A percentile compares a stretch with the other conserved stretches of the same genome.
phyloP scores from a whole-genome alignment of 2,113 vertebrate genomes.

The Salvator merianae region DNA sequence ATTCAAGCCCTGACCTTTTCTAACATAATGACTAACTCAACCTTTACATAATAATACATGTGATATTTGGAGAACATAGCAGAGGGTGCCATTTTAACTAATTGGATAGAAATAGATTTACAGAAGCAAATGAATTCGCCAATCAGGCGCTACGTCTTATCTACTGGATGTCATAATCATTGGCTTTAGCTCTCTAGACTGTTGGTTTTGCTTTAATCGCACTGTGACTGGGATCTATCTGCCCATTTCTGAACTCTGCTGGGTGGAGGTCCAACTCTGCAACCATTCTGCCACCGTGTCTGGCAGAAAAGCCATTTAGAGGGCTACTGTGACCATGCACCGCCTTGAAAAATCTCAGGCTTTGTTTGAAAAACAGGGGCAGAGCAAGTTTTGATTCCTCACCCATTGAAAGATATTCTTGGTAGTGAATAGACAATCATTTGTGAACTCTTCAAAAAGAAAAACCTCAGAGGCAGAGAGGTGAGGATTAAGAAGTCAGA shows the following conservation, averaged over 20 bases:
- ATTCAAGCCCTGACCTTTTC: slow-evolving; percentile 71
- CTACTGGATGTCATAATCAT: slow-evolving; percentile 64
- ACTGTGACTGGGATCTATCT: slow-evolving; percentile 16
- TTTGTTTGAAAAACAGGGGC: background rate
- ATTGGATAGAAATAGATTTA: slow-evolving; percentile 73
- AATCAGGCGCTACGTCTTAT: slow-evolving; percentile 55
- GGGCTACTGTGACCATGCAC: background rate
- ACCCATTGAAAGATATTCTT: background rate
- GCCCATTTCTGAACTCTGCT: slow-evolving; percentile 12
- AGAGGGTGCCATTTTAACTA: slow-evolving; percentile 72
- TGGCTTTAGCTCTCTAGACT: slow-evolving; percentile 60
- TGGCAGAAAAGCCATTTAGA: background rate
- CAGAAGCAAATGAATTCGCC: slow-evolving; percentile 62
- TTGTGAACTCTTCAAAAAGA: background rate
- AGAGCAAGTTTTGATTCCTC: too few species aligned
- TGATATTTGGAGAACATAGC: slow-evolving; percentile 71
- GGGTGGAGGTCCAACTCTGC: slow-evolving; percentile 38
- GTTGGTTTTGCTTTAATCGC: slow-evolving; percentile 60
- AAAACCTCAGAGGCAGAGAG: background rate
- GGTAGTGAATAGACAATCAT: background rate
- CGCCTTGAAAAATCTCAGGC: background rate
- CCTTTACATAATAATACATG: slow-evolving; percentile 72
- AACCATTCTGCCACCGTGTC: background rate
- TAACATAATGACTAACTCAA: slow-evolving; percentile 66
- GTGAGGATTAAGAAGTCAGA: background rate